Evolutionary conservation across 2,888 invertebrate genomes (phyloP).

Genomic region (Noctua janthina): DNA sequence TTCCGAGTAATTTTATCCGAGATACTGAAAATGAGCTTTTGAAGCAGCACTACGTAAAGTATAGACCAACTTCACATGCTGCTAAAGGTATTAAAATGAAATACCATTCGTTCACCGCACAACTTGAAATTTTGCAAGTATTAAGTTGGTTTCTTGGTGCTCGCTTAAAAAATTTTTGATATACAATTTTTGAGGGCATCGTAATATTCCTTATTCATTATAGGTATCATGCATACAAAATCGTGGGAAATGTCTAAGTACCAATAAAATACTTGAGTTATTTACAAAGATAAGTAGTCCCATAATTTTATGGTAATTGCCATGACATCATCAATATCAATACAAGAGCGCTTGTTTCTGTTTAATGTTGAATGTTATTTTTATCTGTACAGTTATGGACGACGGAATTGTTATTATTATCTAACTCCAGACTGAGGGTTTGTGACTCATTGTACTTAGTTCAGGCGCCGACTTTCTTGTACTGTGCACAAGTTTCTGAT

Average conservation of each 20-base stretch:
- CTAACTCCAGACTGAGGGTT: conserved; percentile 29
- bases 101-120: conserved; percentile 9
- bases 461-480: conserved; percentile 47
- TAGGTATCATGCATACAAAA: not conserved
- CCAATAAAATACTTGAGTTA: conserved; percentile 8
- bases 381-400: conserved; percentile 32
- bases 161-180: not conserved
- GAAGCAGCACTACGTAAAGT: conserved; percentile 1
- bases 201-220: not conserved
- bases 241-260: conserved; percentile 2
- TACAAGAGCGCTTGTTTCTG: conserved; percentile 47
- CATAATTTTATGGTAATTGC: conserved; percentile 46
- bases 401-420: conserved; percentile 25
- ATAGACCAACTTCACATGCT: conserved; percentile 1
- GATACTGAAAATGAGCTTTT: conserved; percentile 28
- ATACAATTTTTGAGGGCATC: not conserved
- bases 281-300: conserved; percentile 14
- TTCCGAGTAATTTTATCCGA: not conserved
- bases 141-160: not conserved
- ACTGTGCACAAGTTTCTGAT: conserved; percentile 41
- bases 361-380: conserved; percentile 57
- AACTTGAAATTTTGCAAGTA: conserved; percentile 10
- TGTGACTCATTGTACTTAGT: conserved; percentile 53
- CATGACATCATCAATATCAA: conserved; percentile 42
- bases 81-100: conserved; percentile 17